Conservation (phyloP, 2,888 invertebrate species). For the Sinopyrophorus schimmeli region DNA sequence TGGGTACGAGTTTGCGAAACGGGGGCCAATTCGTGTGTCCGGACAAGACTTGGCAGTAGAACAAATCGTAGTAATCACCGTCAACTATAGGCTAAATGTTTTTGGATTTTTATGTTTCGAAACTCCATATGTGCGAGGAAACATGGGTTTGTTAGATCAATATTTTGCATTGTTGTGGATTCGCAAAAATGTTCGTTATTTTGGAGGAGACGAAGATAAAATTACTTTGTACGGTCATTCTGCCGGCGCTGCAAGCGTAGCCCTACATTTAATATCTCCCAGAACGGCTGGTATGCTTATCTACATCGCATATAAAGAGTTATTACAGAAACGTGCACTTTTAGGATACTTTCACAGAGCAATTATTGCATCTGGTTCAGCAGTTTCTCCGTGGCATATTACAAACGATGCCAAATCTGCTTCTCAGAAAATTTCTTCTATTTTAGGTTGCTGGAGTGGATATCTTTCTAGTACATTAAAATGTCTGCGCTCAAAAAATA, state of each 20-base stretch:
- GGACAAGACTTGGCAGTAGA: conserved; percentile 76
- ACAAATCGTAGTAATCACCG: conserved; percentile 70
- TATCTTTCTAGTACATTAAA: conserved; percentile 59
- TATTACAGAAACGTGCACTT: background rate
- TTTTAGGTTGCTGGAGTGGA: conserved; percentile 59
- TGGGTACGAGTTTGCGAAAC: conserved; percentile 62
- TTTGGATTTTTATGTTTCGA: conserved; percentile 69
- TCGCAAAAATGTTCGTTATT: conserved; percentile 73
- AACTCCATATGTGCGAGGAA: conserved; percentile 68
- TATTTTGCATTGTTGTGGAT: conserved; percentile 78
- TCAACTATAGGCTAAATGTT: conserved; percentile 71
- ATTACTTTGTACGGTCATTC: conserved; percentile 85
- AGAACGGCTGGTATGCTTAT: conserved; percentile 61
- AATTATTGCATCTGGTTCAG: conserved; percentile 69
- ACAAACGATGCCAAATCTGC: conserved; percentile 54
- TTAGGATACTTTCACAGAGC: conserved; percentile 67
- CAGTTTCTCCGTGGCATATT: conserved; percentile 55
- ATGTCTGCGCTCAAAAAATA: conserved; percentile 66
- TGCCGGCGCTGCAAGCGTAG: conserved; percentile 72
- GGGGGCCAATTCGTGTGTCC: conserved; percentile 58
- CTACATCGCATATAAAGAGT: background rate
- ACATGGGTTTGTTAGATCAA: conserved; percentile 85
- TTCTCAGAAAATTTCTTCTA: conserved; percentile 62
- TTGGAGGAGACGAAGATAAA: conserved; percentile 78
- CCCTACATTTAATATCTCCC: conserved; percentile 69